Conservation (phyloP, 2,113 vertebrate species). For the Emydura subglobosa region DNA sequence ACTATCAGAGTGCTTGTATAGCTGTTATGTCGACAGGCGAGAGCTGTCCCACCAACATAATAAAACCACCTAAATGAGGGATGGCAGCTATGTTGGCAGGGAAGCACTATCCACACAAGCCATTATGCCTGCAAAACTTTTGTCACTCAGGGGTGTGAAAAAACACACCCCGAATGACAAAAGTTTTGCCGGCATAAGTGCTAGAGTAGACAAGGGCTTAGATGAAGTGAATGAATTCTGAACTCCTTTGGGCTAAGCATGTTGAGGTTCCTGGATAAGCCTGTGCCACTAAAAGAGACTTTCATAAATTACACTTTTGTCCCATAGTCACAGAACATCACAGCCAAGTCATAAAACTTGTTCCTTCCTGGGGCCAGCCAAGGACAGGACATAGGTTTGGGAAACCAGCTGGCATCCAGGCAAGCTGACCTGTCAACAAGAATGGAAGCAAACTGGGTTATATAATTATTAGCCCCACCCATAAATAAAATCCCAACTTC, state of each 20-base stretch:
- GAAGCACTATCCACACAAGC: too few species aligned
- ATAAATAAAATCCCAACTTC: neutral
- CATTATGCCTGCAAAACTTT: too few species aligned
- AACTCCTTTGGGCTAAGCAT: neutral
- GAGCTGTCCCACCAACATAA: too few species aligned
- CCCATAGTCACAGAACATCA: neutral
- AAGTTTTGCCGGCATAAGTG: too few species aligned
- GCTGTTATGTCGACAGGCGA: too few species aligned
- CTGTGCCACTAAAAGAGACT: neutral
- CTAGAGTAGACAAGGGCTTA: neutral
- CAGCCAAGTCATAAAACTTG: neutral
- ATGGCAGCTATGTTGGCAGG: too few species aligned
- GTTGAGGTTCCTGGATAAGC: neutral
- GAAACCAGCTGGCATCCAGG: neutral
- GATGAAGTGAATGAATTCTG: neutral
- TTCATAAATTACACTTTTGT: neutral
- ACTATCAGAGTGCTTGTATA: too few species aligned
- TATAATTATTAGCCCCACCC: neutral
- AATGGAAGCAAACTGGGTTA: too few species aligned
- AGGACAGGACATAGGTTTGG: neutral
- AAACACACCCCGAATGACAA: too few species aligned
- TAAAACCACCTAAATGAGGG: too few species aligned
- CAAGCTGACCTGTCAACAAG: neutral
- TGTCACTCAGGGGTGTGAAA: too few species aligned
- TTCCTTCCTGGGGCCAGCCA: neutral